A percentile compares a stretch with the other conserved stretches of the same genome.
Evolutionary conservation across 2,888 invertebrate genomes (phyloP).

Genomic region (Patella pellucida): DNA sequence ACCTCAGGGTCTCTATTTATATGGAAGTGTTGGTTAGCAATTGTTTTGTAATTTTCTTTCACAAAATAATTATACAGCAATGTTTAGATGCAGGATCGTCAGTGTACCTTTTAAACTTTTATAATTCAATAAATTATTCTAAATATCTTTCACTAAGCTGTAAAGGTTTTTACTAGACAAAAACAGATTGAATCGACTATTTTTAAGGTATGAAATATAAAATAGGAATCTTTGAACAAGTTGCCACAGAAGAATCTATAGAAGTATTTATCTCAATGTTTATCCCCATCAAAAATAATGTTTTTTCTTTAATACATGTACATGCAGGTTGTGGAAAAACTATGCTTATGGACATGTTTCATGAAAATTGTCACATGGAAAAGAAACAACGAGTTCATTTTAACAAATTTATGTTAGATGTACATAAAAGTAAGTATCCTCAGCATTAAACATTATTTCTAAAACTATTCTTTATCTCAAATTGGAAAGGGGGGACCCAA

Average conservation of each 20-base stretch:
- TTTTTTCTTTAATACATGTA: constrained; percentile 31
- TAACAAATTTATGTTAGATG: constrained; percentile 96
- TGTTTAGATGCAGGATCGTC: too few relatives aligned
- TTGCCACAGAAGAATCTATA: too few relatives aligned
- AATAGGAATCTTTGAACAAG: too few relatives aligned
- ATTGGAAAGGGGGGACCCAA: too few relatives aligned
- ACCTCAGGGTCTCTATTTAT: constrained; percentile 46
- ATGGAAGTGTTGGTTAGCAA: constrained; percentile 64
- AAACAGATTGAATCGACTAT: too few relatives aligned
- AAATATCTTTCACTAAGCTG: too few relatives aligned
- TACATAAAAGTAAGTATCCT: constrained; percentile 78
- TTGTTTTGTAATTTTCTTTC: too few relatives aligned
- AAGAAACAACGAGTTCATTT: constrained; percentile 87
- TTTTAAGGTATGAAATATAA: too few relatives aligned
- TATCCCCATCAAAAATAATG: not conserved
- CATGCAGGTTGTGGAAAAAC: constrained; percentile 84
- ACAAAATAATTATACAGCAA: too few relatives aligned
- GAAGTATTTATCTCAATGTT: too few relatives aligned
- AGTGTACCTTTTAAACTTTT: not conserved
- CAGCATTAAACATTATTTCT: not conserved
- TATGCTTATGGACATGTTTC: constrained; percentile 98
- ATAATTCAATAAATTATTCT: not conserved
- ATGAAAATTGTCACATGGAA: constrained; percentile 78
- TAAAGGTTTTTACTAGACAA: too few relatives aligned
- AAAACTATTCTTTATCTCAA: not conserved